Conservation (phyloP, 2,797 vertebrate species). For the Rachycentron canadum region DNA sequence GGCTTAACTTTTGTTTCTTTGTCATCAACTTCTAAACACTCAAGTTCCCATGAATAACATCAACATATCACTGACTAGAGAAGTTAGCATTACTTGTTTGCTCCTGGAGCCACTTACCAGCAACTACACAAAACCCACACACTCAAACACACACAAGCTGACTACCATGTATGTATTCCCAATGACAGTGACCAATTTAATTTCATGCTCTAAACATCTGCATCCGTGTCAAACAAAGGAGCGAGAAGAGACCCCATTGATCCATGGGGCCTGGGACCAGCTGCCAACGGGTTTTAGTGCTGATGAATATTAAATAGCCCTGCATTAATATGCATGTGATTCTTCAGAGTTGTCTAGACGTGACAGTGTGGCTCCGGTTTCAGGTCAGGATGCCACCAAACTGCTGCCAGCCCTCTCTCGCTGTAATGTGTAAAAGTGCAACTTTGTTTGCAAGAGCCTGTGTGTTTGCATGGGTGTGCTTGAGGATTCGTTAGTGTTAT, state of each 20-base stretch:
- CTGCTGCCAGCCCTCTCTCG: slow-evolving; percentile 59
- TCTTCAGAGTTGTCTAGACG: slow-evolving; percentile 71
- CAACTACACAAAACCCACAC: slow-evolving; percentile 23
- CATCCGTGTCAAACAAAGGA: slow-evolving; percentile 82
- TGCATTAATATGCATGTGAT: slow-evolving; percentile 77
- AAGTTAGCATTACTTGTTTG: slow-evolving; percentile 46
- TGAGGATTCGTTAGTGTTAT: slow-evolving; percentile 36
- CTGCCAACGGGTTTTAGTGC: slow-evolving; percentile 75
- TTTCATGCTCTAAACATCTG: slow-evolving; percentile 86
- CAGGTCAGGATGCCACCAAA: slow-evolving; percentile 72
- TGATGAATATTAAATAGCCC: slow-evolving; percentile 81
- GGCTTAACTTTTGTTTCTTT: slow-evolving; percentile 66
- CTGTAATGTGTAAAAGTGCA: slow-evolving; percentile 41
- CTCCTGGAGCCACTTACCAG: slow-evolving; percentile 32
- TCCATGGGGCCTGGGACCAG: slow-evolving; percentile 76
- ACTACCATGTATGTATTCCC: slow-evolving; percentile 58
- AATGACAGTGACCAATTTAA: slow-evolving; percentile 80
- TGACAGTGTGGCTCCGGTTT: slow-evolving; percentile 70
- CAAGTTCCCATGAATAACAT: slow-evolving; percentile 62
- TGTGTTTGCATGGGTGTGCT: slow-evolving; percentile 33
- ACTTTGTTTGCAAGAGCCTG: slow-evolving; percentile 48
- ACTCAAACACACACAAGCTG: slow-evolving; percentile 32
- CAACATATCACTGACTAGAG: slow-evolving; percentile 54
- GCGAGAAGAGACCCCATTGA: slow-evolving; percentile 72
- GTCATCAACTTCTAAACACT: slow-evolving; percentile 54